Percentiles rank a stretch among this genome's conserved stretches.
phyloP scores from a whole-genome alignment of 23 tunicate species.

The Ciona savignyi region DNA sequence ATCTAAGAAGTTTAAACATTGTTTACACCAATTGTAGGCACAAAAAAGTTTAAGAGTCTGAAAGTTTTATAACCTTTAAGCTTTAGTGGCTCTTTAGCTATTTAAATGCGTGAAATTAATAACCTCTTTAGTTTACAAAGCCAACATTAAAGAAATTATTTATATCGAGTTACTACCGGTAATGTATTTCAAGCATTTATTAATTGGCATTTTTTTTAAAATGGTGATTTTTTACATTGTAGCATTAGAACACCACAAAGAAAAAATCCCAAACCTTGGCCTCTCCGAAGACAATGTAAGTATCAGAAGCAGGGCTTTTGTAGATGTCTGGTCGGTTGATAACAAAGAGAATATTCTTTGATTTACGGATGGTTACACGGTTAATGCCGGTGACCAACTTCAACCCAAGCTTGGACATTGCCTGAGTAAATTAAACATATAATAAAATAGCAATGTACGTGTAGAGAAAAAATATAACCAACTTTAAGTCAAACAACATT shows the following conservation, averaged over 20 bases:
- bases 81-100: too few relatives aligned
- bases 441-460: too few relatives aligned
- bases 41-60: neutral
- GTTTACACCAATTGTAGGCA: neutral
- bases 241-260: too few relatives aligned
- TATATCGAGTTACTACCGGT: too few relatives aligned
- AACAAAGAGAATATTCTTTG: constrained; percentile 88
- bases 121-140: too few relatives aligned
- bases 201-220: too few relatives aligned
- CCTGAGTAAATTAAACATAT: constrained; percentile 29
- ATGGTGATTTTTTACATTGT: too few relatives aligned
- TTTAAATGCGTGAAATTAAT: too few relatives aligned
- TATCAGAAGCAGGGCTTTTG: constrained; percentile 85
- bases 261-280: constrained; percentile 49
- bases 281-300: constrained; percentile 97
- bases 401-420: constrained; percentile 71
- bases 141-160: too few relatives aligned
- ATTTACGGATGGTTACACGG: constrained; percentile 90
- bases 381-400: constrained; percentile 76
- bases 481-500: too few relatives aligned
- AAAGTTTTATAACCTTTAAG: neutral
- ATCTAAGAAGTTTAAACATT: constrained; percentile 31
- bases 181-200: too few relatives aligned
- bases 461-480: too few relatives aligned
- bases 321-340: constrained; percentile 87